Evolutionary conservation across 2,797 vertebrate species (phyloP), one percentile per base, ranked within the genome.

Genomic region (Gymnothorax javanicus): DNA sequence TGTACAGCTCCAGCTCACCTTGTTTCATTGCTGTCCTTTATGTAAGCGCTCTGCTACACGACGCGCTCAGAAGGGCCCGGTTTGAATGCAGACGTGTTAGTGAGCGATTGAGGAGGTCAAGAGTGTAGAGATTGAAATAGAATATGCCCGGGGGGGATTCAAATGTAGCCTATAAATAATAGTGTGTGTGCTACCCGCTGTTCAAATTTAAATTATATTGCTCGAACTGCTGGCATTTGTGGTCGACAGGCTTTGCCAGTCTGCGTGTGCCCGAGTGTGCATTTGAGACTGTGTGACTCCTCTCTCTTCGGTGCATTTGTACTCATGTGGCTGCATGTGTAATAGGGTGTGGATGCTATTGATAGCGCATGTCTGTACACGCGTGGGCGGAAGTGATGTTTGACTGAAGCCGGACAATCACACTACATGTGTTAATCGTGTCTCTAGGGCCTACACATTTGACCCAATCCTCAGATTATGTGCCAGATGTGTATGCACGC

Each of bases 11-110:
- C 59, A 25, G 58, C 56, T 75, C 43, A 52, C 58, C 27, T 77
- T 52, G 58, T 86, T 60, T 59, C 54, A 17, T 58, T 75, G n/a
- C 3, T 85, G 85, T 52, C 33, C 52, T 33, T 86, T 86, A 62
- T 52, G 33, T 86, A 86, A 64, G 73, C 71, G 13, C 73, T 54
- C 33, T 4, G 4, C 8, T 77, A 73, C 12, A 5, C 33, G 6
- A 25, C 54, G 23, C 50, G 64, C 25, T 83, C 64, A 8, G 82
- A 2, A 60, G 82, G 56, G 56, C 58, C 82, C 13, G 85, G 77
- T 54, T 64, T 54, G 79, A 9, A 71, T 58, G 75, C 25, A 64
- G 58, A 73, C 43, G 86, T 54, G 77, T 7, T 25, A 25, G 20
- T 54, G 23, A 5, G 77, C 59, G 69, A 57, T 13, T 7, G 11